A percentile compares a stretch with the other conserved stretches of the same genome.
Evolutionary conservation across 2,888 invertebrate species (phyloP).

Genomic region (Gonocerus acuteangulatus): DNA sequence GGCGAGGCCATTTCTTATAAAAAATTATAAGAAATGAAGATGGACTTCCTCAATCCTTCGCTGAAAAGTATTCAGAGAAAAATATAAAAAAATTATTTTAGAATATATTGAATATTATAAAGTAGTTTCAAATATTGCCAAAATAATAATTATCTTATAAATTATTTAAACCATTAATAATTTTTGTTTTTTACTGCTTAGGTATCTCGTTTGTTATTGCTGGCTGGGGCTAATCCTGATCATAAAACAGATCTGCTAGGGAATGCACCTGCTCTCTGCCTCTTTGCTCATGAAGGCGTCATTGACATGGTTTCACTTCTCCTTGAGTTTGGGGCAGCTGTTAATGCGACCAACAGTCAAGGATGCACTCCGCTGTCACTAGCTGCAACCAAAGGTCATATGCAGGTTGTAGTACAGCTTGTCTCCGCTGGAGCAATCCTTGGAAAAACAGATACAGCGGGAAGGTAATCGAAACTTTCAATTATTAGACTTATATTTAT

Average conservation of each 20-base stretch:
- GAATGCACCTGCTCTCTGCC: slow-evolving; percentile 75
- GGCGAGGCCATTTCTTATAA: no score
- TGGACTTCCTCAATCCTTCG: no score
- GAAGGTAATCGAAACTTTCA: slow-evolving; percentile 49
- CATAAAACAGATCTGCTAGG: slow-evolving; percentile 71
- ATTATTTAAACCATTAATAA: no score
- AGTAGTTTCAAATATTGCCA: no score
- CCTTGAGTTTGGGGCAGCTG: slow-evolving; percentile 86
- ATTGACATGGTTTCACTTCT: slow-evolving; percentile 81
- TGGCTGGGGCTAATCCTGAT: slow-evolving; percentile 84
- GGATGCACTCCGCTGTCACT: slow-evolving; percentile 81
- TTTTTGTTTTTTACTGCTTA: no score
- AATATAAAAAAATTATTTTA: no score
- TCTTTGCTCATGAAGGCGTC: slow-evolving; percentile 87
- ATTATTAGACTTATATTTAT: not conserved
- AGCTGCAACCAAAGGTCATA: slow-evolving; percentile 81
- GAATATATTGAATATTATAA: no score
- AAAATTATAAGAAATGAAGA: no score
- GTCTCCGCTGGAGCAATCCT: slow-evolving; percentile 61
- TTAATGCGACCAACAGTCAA: slow-evolving; percentile 75
- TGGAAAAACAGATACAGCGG: slow-evolving; percentile 71
- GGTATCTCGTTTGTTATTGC: slow-evolving; percentile 78
- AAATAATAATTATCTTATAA: no score
- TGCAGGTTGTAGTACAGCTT: slow-evolving; percentile 69
- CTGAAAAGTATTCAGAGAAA: no score